Evolutionary conservation across 2,888 invertebrate genomes (phyloP).

Genomic region (Drosophila formosana): DNA sequence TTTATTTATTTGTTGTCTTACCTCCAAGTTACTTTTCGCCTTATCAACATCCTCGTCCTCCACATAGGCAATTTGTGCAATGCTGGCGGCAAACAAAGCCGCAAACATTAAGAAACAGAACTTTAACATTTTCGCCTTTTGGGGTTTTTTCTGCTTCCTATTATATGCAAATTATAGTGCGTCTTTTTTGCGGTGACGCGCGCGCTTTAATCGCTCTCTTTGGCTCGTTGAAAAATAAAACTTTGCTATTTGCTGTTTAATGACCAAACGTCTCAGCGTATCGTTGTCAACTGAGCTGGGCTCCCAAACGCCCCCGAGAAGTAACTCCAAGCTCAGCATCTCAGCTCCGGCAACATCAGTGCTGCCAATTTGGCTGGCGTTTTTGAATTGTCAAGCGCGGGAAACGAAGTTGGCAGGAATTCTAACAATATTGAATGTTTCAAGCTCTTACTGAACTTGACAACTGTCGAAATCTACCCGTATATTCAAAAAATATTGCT

Average conservation of each 20-base stretch:
- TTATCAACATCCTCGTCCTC: slow-evolving; percentile 76
- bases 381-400: background rate
- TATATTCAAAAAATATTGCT: no score
- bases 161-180: slow-evolving; percentile 39
- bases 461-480: no score
- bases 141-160: slow-evolving; percentile 1
- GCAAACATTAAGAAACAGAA: slow-evolving; percentile 30
- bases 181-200: slow-evolving; percentile 2
- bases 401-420: no score
- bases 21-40: slow-evolving; percentile 77
- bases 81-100: slow-evolving; percentile 30
- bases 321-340: slow-evolving; percentile 19
- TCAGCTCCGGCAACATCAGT: background rate
- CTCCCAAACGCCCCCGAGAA: slow-evolving; percentile 2
- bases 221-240: background rate
- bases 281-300: slow-evolving; percentile 26
- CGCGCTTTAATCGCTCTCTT: background rate
- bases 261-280: slow-evolving; percentile 18
- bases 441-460: no score
- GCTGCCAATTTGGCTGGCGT: background rate
- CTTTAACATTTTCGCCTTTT: slow-evolving; percentile 39
- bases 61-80: slow-evolving; percentile 74
- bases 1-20: slow-evolving; percentile 53
- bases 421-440: no score
- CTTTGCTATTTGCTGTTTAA: background rate